phyloP scores from a whole-genome alignment of 2,797 vertebrate genomes.

The Dromococcyx pavoninus region DNA sequence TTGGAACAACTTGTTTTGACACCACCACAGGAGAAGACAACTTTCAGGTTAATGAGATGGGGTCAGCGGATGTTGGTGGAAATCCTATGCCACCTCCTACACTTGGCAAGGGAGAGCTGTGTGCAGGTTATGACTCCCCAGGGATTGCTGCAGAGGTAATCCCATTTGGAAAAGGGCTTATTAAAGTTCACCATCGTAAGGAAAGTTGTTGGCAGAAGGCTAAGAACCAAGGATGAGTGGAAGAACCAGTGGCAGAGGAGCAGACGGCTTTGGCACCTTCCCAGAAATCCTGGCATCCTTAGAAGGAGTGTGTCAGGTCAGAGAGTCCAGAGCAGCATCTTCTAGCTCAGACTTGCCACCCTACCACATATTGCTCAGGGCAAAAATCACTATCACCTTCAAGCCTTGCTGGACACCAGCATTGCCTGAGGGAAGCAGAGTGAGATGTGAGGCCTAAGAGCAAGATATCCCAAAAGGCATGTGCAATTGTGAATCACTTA shows the following conservation, averaged over 20 bases:
- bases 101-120: not conserved
- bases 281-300: not conserved
- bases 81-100: not conserved
- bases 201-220: not conserved
- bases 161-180: not conserved
- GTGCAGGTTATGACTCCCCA: not conserved
- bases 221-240: not conserved
- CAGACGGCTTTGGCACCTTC: not conserved
- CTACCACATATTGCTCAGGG: not conserved
- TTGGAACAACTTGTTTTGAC: not conserved
- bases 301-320: not conserved
- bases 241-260: not conserved
- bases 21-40: not conserved
- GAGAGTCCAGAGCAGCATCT: not conserved
- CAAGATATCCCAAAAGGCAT: not conserved
- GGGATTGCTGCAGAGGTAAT: not conserved
- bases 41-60: not conserved
- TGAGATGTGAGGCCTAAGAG: not conserved
- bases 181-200: not conserved
- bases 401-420: not conserved
- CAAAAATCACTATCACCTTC: not conserved
- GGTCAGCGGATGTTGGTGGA: not conserved
- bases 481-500: not conserved
- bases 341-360: not conserved
- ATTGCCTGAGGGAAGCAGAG: not conserved